These are phyloP conservation scores for Calycopis cecrops DNA, from an alignment of 1,140 invertebrate species.

Conservation along the genomic window DNA sequence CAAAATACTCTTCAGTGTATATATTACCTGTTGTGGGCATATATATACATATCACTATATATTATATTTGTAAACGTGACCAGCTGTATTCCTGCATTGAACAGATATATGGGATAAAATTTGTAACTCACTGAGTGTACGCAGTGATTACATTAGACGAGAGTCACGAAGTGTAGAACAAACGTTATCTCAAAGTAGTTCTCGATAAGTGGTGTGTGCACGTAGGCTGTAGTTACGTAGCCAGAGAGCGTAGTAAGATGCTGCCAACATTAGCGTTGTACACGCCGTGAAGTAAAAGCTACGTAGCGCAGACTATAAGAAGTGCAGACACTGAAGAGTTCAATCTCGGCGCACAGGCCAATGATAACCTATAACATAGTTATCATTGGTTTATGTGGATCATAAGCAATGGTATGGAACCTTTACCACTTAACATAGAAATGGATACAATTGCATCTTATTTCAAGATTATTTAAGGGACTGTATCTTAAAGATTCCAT, in stretches of 20 bases:
- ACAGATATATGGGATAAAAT: slow-evolving; percentile 65
- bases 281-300: slow-evolving; percentile 69
- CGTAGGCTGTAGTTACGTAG: slow-evolving; percentile 65
- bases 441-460: background rate
- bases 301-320: slow-evolving; percentile 73
- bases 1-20: slow-evolving; percentile 7
- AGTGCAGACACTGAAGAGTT: slow-evolving; percentile 72
- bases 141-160: slow-evolving; percentile 70
- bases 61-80: background rate
- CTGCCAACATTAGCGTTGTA: slow-evolving; percentile 61
- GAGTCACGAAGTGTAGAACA: slow-evolving; percentile 55
- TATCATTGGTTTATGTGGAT: slow-evolving; percentile 72
- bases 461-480: slow-evolving; percentile 2
- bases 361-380: slow-evolving; percentile 75
- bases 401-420: slow-evolving; percentile 54
- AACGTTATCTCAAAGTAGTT: slow-evolving; percentile 64
- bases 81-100: slow-evolving; percentile 41
- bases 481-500: slow-evolving; percentile 45
- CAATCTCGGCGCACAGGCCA: slow-evolving; percentile 72
- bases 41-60: background rate
- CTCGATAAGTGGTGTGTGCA: slow-evolving; percentile 62
- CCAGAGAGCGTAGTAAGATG: slow-evolving; percentile 64
- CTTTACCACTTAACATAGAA: slow-evolving; percentile 33
- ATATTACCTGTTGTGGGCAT: slow-evolving; percentile 1
- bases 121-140: slow-evolving; percentile 71